These are phyloP conservation scores for Drosophila austrosaltans DNA, from an alignment of 2,888 invertebrate species.

Conservation along the genomic window DNA sequence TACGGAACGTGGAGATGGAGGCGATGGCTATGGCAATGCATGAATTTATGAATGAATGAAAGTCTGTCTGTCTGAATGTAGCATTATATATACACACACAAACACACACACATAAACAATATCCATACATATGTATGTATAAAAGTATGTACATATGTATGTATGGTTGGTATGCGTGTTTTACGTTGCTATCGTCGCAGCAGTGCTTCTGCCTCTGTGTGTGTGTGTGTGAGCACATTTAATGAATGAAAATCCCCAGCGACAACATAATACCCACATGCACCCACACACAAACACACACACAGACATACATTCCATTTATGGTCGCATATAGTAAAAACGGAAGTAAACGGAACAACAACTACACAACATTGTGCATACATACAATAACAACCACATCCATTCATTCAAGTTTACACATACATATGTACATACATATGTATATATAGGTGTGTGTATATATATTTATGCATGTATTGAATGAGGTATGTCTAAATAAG, in stretches of 20 bases:
- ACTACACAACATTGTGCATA: constrained; percentile 13
- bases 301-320: constrained; percentile 42
- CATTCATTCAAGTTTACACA: constrained; percentile 34
- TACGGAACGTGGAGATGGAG: constrained; percentile 24
- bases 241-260: constrained; percentile 74
- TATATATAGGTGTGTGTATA: not conserved
- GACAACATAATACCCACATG: constrained; percentile 54
- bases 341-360: constrained; percentile 70
- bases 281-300: constrained; percentile 34
- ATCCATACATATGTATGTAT: constrained; percentile 1
- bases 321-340: constrained; percentile 58
- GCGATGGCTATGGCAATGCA: constrained; percentile 46
- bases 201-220: constrained; percentile 15
- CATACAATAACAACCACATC: constrained; percentile 45
- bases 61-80: constrained; percentile 40
- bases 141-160: constrained; percentile 29
- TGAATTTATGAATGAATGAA: constrained; percentile 74
- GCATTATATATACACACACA: constrained; percentile 1
- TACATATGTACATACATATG: not conserved
- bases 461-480: constrained; percentile 31
- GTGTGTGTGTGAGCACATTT: constrained; percentile 61
- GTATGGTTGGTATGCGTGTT: constrained; percentile 44
- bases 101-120: not conserved
- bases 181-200: constrained; percentile 2
- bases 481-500: constrained; percentile 52